phyloP scores from a whole-genome alignment of 2,113 vertebrate genomes.

The Saguinus midas region DNA sequence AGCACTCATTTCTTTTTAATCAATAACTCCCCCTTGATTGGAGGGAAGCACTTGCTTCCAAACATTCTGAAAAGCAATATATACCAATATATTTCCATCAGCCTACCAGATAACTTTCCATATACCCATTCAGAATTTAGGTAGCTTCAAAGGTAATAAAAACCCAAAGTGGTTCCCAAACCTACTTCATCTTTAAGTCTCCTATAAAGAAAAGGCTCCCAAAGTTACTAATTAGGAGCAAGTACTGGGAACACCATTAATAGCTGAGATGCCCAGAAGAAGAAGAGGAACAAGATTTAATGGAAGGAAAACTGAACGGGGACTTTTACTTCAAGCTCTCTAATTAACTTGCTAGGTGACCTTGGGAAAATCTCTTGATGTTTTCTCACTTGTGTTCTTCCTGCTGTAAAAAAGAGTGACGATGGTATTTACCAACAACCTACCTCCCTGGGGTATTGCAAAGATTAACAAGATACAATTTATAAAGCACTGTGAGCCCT shows the following conservation, averaged over 20 bases:
- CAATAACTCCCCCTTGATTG: not conserved
- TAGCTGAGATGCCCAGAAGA: not conserved
- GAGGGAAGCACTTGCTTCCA: not conserved
- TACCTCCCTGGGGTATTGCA: not conserved
- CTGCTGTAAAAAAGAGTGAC: not conserved
- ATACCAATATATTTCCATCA: not conserved
- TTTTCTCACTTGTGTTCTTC: not conserved
- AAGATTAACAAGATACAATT: conserved; percentile 6
- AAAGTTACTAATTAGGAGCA: not conserved
- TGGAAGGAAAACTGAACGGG: not conserved
- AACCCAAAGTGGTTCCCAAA: not conserved
- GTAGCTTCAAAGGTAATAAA: not conserved
- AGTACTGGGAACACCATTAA: not conserved
- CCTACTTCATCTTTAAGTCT: not conserved
- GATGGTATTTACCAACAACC: not conserved
- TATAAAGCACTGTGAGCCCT: not conserved
- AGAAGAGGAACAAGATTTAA: not conserved
- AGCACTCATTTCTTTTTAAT: not conserved
- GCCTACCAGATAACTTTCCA: not conserved
- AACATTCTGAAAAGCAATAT: not conserved
- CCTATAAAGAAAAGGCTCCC: not conserved
- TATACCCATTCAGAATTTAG: not conserved
- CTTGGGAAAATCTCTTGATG: conserved; percentile 40
- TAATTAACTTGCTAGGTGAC: conserved; percentile 30
- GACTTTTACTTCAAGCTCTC: not conserved